A percentile compares a stretch with the other conserved stretches of the same genome.
Conservation (phyloP, 1,140 invertebrate genomes). For the Episyrphus balteatus region DNA sequence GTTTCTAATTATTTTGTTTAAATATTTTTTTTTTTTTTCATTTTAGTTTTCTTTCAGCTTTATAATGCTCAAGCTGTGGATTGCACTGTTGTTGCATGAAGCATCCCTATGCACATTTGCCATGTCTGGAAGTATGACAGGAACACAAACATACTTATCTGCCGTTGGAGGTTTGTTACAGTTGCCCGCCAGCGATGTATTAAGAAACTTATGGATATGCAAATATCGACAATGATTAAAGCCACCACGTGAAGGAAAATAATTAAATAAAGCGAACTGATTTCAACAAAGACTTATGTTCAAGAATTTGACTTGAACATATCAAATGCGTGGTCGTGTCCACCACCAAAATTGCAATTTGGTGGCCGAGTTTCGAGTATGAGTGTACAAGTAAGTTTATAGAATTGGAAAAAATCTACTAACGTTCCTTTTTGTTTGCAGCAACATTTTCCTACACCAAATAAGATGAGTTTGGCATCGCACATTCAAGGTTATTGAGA, state of each 20-base stretch:
- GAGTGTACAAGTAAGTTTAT: slow-evolving; percentile 57
- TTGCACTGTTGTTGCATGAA: slow-evolving; percentile 99
- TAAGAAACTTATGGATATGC: slow-evolving; percentile 99
- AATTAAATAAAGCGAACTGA: slow-evolving; percentile 93
- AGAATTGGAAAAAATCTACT: neutral
- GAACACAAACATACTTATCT: slow-evolving; percentile 99
- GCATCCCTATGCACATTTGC: slow-evolving; percentile 90
- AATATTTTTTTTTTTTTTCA: too few relatives aligned
- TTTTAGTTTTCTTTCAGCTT: slow-evolving; percentile 88
- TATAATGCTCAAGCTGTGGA: slow-evolving; percentile 99
- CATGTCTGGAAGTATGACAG: slow-evolving; percentile 98
- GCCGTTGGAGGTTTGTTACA: slow-evolving; percentile 94
- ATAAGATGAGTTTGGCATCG: slow-evolving; percentile 72
- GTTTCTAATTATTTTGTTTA: slow-evolving; percentile 6
- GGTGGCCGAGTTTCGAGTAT: slow-evolving; percentile 86
- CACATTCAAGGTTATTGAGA: slow-evolving; percentile 97
- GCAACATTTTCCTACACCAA: slow-evolving; percentile 35
- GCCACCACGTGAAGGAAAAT: slow-evolving; percentile 98
- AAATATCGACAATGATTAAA: slow-evolving; percentile 99
- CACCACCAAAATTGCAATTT: slow-evolving; percentile 98
- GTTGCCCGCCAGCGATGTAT: slow-evolving; percentile 98
- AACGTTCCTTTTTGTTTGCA: slow-evolving; percentile 2
- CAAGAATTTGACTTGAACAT: slow-evolving; percentile 98
- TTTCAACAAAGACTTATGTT: slow-evolving; percentile 98
- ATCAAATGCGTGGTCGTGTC: slow-evolving; percentile 90